Base-by-base conservation (phyloP, 2,888 invertebrate genomes). In the Busseola fusca region DNA sequence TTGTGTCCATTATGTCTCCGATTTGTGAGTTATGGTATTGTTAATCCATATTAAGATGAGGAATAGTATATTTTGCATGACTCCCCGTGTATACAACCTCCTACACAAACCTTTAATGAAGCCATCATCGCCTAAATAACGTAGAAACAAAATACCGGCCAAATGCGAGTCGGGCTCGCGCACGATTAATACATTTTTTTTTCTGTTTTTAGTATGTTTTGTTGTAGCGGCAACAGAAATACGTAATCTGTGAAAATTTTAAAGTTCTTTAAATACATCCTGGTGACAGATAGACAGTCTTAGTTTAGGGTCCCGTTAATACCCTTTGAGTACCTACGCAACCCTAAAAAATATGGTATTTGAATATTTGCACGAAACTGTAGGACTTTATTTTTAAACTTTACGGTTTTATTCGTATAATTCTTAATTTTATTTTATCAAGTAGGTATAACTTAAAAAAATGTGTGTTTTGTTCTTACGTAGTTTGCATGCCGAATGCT, bases 21-120 rank as follows among this genome's bases (percentile, higher is more conserved):
- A 68, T 62, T 68, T 72, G 30, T 78, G 69, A 81, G 52, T 81
- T 78, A 81, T 72, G 56, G 40, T 57, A 74, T 74, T 68, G 52
- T 74, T 54, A 50, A 37, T 56, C 30, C 16, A 14, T 59, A 64
- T 60, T 50, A 56, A 67, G n/a, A 64, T 27, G 34, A 52, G 6
- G 40, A 63, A 27, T n/a, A n/a, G 48, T 50, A 50, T 50, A 50
- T 50, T n/a, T 50, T n/a, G 48, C 48, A 12, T 45, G 18, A 7
- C 18, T 45, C 18, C 18, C 18, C 45, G 45, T 45, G 45, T 45
- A 45, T 45, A 45, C 16, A 18, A 45, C 21, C 45, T 21, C 10
- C 12, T 50, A 50, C 48, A n/a, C 10, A 48, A 48, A n/a, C 21
- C 21, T 48, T 50, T 50, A 50, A 50, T 50, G 3, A n/a, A 50